Conservation (phyloP, 1,140 invertebrate genomes). For the Drosophila nebulosa region DNA sequence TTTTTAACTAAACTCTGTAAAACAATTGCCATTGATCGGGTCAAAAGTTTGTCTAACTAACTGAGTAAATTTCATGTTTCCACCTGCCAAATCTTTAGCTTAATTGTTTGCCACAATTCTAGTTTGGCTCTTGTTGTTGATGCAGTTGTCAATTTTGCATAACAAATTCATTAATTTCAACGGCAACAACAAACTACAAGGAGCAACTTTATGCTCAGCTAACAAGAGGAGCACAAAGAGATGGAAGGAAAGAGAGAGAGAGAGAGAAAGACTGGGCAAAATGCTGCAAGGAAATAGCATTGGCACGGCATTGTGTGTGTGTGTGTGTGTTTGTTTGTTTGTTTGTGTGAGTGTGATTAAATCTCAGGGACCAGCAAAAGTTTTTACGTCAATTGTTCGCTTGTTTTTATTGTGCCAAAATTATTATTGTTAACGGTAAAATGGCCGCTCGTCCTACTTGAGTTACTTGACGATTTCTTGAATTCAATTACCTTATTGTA, state of each 20-base stretch:
- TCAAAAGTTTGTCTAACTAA: not conserved
- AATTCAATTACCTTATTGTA: conserved; percentile 76
- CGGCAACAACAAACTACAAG: conserved; percentile 20
- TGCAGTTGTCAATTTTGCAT: conserved; percentile 70
- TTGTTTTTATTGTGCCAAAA: conserved; percentile 75
- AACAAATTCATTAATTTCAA: conserved; percentile 75
- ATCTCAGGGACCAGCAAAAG: conserved; percentile 47
- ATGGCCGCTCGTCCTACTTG: no score
- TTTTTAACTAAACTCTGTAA: not conserved
- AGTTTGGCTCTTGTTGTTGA: conserved; percentile 35
- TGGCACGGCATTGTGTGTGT: not conserved
- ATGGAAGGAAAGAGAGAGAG: conserved; percentile 11
- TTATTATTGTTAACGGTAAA: conserved; percentile 77
- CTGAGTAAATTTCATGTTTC: not conserved
- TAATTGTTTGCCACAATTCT: conserved; percentile 52
- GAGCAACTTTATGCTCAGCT: conserved; percentile 48
- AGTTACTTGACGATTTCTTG: conserved; percentile 71
- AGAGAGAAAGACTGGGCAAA: not conserved
- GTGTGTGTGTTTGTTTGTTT: not conserved
- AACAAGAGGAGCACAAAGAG: conserved; percentile 1
- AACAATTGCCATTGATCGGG: not conserved
- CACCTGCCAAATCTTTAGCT: conserved; percentile 27
- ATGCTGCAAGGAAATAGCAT: not conserved
- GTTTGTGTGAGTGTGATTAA: conserved; percentile 50
- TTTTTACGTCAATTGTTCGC: conserved; percentile 62